These are phyloP conservation scores for Eristalinus aeneus DNA, from an alignment of 2,888 invertebrate genomes.

Conservation along the genomic window DNA sequence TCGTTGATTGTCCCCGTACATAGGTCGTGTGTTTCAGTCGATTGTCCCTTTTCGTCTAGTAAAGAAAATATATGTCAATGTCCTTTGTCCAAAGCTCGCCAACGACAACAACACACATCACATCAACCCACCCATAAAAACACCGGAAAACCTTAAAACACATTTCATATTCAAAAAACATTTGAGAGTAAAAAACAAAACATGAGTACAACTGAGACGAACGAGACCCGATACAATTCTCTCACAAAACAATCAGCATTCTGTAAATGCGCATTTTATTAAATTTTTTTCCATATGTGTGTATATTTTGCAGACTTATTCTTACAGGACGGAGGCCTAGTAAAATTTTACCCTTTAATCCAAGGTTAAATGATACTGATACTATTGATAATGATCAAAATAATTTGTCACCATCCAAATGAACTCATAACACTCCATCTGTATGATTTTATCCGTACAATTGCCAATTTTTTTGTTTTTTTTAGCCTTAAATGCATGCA, in stretches of 20 bases:
- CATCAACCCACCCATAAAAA: neutral
- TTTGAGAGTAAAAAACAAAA: neutral
- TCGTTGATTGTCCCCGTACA: neutral
- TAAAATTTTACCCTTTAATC: constrained; percentile 78
- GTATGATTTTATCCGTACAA: constrained; percentile 13
- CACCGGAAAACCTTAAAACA: neutral
- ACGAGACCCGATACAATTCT: neutral
- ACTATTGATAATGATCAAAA: constrained; percentile 50
- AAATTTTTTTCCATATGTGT: constrained; percentile 44
- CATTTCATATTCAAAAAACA: neutral
- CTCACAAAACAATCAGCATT: neutral
- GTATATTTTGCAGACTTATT: constrained; percentile 79
- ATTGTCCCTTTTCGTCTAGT: neutral
- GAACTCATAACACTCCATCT: constrained; percentile 24
- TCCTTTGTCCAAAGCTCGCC: neutral
- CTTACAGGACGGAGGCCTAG: constrained; percentile 80
- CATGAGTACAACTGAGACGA: neutral
- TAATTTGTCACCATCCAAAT: constrained; percentile 30
- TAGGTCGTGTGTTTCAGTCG: neutral
- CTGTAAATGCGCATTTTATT: constrained; percentile 1
- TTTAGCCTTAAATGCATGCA: constrained; percentile 32
- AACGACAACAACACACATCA: neutral
- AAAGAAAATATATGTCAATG: neutral
- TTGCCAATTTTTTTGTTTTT: neutral
- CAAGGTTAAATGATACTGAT: constrained; percentile 74